These are phyloP conservation scores for Aphrocallistes beatrix DNA, from an alignment of 37 sponge, comb jelly and placozoan species.

Conservation along the genomic window DNA sequence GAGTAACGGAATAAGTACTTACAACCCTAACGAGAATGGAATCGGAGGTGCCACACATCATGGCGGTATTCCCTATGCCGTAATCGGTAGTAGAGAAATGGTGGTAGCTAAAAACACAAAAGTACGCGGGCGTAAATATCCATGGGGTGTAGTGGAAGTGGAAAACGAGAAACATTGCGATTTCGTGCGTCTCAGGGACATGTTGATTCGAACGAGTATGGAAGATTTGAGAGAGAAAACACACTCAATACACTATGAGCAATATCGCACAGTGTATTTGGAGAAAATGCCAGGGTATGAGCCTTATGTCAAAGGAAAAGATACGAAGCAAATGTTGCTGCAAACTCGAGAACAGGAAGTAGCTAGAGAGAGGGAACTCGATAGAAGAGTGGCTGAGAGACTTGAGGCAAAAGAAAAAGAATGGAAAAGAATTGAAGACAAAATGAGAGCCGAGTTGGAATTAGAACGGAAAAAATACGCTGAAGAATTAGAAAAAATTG, in stretches of 20 bases:
- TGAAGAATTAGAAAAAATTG: constrained; percentile 83
- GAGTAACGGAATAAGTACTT: neutral
- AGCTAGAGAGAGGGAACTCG: neutral
- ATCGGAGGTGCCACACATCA: constrained; percentile 8
- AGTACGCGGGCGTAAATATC: constrained; percentile 82
- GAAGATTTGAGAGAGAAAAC: constrained; percentile 92
- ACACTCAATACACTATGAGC: constrained; percentile 71
- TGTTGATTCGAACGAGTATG: constrained; percentile 95
- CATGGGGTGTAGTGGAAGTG: constrained; percentile 95
- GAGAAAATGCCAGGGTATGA: constrained; percentile 15
- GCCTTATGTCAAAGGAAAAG: neutral
- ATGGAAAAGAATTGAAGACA: constrained; percentile 71
- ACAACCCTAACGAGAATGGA: neutral
- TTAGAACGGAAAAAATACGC: constrained; percentile 56
- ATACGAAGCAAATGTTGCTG: neutral
- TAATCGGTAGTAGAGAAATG: constrained; percentile 93
- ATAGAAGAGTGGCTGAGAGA: neutral
- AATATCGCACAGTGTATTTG: constrained; percentile 60
- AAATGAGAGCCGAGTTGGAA: constrained; percentile 84
- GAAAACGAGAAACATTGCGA: constrained; percentile 68
- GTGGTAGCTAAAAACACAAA: constrained; percentile 59
- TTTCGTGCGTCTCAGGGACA: constrained; percentile 92
- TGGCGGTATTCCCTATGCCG: constrained; percentile 90
- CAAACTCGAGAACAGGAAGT: neutral
- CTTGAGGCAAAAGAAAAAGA: constrained; percentile 87